These are phyloP conservation scores for Gymnarchus niloticus DNA, from an alignment of 2,113 vertebrate genomes.

Conservation along the genomic window DNA sequence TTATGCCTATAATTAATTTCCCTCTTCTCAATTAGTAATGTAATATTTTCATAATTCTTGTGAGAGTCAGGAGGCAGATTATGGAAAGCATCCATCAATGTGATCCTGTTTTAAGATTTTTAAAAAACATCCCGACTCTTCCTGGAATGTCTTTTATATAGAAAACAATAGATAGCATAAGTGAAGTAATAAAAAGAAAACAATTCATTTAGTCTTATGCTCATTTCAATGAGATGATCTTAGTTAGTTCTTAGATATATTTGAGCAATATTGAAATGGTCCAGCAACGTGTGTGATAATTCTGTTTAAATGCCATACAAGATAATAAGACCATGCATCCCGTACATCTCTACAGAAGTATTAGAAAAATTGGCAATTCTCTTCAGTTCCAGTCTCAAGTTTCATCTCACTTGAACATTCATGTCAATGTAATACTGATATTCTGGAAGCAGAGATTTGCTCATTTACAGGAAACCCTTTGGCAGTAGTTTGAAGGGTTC, in stretches of 20 bases:
- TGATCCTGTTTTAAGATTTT: background rate
- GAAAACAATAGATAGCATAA: background rate
- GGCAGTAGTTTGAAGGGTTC: too few species aligned
- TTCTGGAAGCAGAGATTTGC: background rate
- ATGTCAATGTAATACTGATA: background rate
- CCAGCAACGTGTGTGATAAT: too few species aligned
- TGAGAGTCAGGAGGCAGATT: background rate
- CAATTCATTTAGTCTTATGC: background rate
- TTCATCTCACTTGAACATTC: background rate
- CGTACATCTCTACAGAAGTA: background rate
- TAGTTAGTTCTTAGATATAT: background rate
- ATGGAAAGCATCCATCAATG: background rate
- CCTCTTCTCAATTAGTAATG: background rate
- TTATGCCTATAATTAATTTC: background rate
- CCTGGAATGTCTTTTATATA: background rate
- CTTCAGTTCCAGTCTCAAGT: background rate
- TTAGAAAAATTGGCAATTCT: background rate
- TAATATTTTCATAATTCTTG: constrained; percentile 7
- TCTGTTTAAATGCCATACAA: background rate
- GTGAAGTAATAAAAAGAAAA: background rate
- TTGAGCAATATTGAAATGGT: background rate
- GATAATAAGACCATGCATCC: background rate
- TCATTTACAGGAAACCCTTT: background rate
- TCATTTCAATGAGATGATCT: background rate
- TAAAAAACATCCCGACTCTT: background rate